A percentile compares a stretch with the other conserved stretches of the same genome.
These are phyloP conservation scores for Micromussa lordhowensis DNA, from an alignment of 92 coral and sea anemone species.

Conservation along the genomic window DNA sequence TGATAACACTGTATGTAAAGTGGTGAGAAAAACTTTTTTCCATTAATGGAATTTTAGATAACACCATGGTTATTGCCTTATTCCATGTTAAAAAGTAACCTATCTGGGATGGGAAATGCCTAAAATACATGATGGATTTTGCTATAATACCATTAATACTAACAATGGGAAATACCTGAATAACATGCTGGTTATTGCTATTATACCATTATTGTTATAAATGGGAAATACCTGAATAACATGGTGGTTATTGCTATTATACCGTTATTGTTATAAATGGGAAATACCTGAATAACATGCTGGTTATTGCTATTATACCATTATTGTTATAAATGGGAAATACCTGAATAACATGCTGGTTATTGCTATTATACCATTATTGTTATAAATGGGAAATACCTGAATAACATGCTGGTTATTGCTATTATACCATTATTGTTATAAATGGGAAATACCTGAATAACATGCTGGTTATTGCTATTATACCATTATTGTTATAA, in stretches of 20 bases:
- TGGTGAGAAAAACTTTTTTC: neutral
- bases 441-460: neutral
- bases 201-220: neutral
- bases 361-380: neutral
- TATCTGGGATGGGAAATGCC: constrained; percentile 8
- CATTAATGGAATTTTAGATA: constrained; percentile 13
- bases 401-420: neutral
- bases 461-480: neutral
- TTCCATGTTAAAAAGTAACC: constrained; percentile 12
- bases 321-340: neutral
- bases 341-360: neutral
- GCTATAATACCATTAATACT: neutral
- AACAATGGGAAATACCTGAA: neutral
- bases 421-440: neutral
- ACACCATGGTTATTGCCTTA: constrained; percentile 25
- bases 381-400: neutral
- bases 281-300: constrained; percentile 3
- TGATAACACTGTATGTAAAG: neutral
- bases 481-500: neutral
- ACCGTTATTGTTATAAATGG: neutral
- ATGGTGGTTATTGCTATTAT: neutral
- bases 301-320: constrained; percentile 1
- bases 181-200: neutral
- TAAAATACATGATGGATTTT: neutral
- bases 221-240: neutral